Evolutionary conservation across 2,113 vertebrate genomes (phyloP).

Genomic region (Urocitellus parryii): DNA sequence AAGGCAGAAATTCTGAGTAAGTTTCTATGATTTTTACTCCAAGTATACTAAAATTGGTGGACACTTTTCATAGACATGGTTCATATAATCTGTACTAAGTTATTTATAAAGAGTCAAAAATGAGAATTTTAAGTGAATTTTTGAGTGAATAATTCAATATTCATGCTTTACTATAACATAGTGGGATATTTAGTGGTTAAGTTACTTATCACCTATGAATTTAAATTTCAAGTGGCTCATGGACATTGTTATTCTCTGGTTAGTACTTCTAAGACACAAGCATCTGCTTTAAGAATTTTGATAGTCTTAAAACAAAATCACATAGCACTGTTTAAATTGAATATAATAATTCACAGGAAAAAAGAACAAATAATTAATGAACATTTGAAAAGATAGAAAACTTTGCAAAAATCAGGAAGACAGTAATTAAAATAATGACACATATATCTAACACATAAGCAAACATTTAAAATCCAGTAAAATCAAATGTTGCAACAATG

Average conservation of each 20-base stretch:
- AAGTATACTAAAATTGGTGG: not conserved
- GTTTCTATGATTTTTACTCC: not conserved
- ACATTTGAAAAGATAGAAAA: not conserved
- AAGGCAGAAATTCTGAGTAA: not conserved
- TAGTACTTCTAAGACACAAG: not conserved
- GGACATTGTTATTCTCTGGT: not conserved
- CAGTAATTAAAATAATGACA: not conserved
- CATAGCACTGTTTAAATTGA: not conserved
- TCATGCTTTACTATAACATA: slow-evolving; percentile 8
- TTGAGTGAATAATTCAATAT: slow-evolving; percentile 11
- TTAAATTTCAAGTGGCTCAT: not conserved
- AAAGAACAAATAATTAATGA: not conserved
- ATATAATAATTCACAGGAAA: not conserved
- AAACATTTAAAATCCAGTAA: not conserved
- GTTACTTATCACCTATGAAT: not conserved
- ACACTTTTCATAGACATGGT: not conserved
- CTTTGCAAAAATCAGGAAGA: not conserved
- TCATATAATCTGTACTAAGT: not conserved
- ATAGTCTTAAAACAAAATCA: not conserved
- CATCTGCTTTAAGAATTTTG: not conserved
- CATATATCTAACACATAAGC: not conserved
- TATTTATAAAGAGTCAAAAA: not conserved
- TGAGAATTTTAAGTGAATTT: not conserved
- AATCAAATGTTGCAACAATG: not conserved
- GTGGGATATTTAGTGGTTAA: not conserved